Evolutionary conservation across 1,140 invertebrate genomes (phyloP), one percentile per base, ranked within the genome.

Genomic region (Galleria mellonella): DNA sequence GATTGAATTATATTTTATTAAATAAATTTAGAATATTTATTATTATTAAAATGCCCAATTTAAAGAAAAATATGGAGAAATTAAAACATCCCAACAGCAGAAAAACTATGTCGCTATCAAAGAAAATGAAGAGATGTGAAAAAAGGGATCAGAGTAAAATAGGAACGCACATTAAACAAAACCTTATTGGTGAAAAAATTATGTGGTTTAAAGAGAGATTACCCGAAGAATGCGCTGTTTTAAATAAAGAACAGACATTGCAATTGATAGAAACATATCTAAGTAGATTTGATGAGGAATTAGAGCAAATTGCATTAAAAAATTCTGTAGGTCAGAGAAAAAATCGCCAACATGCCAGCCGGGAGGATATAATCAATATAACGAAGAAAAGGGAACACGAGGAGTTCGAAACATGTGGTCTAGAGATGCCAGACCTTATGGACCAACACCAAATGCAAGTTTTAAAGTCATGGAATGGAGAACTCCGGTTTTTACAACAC

Each of bases 61-160:
- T 66, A 37, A 86, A 73, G 39, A 62, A 67, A 37, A 73, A 53
- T 55, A 51, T 91, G 9, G 75, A 88, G 14, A 89, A 92, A 72
- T 86, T 89, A 39, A 93, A 92, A 62, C 93, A 94, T 83, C 93
- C 93, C 6, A 93, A 93, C 62, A 94, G 92, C 53, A 88, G 93
- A 54, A 94, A 94, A 85, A 92, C 92, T 0, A 87, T 89, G 50
- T 90, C 91, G 9, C 73, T 94, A 27, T 85, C 87, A 1, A 93
- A 91, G 67, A 90, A 92, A 66, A 79, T 90, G 8, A 90, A 90
- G 41, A 92, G 89, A 55, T 82, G 88, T 49, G 87, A 88, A 15
- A 89, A 89, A 50, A 90, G 90, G 69, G 89, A 92, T 36, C 90
- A 92, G 63, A 74, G 76, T 7, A 92, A 93, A 66, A 59, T 91